Conservation (phyloP, 2,888 invertebrate species). For the Tetragnatha montana region DNA sequence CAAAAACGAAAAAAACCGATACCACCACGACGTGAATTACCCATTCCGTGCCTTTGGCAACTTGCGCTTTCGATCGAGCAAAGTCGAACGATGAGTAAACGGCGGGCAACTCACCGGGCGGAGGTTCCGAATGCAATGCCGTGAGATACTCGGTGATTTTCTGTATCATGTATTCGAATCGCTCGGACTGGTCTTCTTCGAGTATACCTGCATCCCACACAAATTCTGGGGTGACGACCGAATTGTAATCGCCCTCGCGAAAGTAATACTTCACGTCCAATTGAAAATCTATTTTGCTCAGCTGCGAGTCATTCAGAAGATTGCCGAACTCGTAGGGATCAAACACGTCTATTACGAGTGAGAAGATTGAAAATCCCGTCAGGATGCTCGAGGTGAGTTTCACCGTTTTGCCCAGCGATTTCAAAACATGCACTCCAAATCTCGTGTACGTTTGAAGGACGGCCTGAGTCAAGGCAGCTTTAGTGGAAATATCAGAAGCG, state of each 20-base stretch:
- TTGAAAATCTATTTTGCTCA: not conserved
- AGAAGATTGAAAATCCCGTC: not conserved
- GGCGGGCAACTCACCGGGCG: not conserved
- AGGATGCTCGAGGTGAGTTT: not conserved
- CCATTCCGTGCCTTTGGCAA: too few species aligned
- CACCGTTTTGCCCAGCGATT: not conserved
- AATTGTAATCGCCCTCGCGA: not conserved
- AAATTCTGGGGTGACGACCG: not conserved
- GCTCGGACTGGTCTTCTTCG: not conserved
- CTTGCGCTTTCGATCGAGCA: not conserved
- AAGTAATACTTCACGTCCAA: not conserved
- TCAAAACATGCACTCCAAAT: not conserved
- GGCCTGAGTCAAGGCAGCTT: not conserved
- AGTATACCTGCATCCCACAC: constrained; percentile 3
- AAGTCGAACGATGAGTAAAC: not conserved
- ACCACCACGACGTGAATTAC: too few species aligned
- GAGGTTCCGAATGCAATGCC: not conserved
- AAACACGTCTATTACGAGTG: not conserved
- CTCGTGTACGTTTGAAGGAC: not conserved
- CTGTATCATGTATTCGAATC: not conserved
- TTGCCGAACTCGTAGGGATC: not conserved
- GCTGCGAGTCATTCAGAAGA: not conserved
- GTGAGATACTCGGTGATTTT: constrained; percentile 9
- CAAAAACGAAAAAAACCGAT: too few species aligned
- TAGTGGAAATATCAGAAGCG: not conserved